Evolutionary conservation across 2,113 vertebrate species (phyloP).

Genomic region (Aspidoscelis tigris): DNA sequence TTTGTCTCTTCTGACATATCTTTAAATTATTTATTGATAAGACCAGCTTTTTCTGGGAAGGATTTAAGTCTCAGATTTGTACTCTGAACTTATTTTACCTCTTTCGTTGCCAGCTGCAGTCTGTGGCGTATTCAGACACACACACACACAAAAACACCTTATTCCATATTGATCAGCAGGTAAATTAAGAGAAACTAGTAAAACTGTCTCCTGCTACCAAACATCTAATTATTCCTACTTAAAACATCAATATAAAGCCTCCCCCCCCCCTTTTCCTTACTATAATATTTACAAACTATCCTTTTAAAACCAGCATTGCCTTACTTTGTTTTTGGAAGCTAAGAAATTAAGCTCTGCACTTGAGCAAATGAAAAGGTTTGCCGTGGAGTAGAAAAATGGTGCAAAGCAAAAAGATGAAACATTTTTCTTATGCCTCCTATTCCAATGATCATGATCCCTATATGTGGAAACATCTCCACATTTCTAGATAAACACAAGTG

Average conservation of each 20-base stretch:
- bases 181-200: not conserved
- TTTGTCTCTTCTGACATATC: not conserved
- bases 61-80: not conserved
- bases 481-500: too few relatives aligned
- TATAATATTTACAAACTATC: not conserved
- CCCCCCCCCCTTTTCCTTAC: not conserved
- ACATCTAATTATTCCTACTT: not conserved
- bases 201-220: not conserved
- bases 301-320: not conserved
- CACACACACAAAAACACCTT: not conserved
- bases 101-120: not conserved
- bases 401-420: not conserved
- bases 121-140: not conserved
- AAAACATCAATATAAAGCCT: not conserved
- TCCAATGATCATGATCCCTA: too few relatives aligned
- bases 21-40: slow-evolving; percentile 19
- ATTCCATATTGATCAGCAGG: not conserved
- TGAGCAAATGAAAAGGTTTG: too few relatives aligned
- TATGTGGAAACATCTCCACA: not conserved
- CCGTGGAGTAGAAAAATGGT: not conserved
- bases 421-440: not conserved
- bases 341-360: not conserved
- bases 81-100: slow-evolving; percentile 12
- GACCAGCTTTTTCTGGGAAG: slow-evolving; percentile 1
- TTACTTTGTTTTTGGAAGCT: not conserved